Evolutionary conservation across 2,888 invertebrate genomes (phyloP).

Genomic region (Petrophora chlorosata): DNA sequence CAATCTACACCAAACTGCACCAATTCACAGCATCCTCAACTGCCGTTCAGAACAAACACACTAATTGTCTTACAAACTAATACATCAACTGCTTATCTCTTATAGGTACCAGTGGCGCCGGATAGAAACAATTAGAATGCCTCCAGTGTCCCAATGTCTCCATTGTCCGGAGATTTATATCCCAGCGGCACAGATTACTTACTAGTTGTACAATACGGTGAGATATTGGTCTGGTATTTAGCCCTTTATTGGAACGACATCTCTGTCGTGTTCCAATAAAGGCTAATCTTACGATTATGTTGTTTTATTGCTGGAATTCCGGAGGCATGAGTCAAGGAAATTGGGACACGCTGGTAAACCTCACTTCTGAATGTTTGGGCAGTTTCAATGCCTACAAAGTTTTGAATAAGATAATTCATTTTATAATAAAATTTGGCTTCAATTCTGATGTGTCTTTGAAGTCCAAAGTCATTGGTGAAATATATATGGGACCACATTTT

Average conservation of each 20-base stretch:
- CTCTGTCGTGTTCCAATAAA: no score
- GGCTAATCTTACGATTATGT: no score
- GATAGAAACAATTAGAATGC: slow-evolving; percentile 47
- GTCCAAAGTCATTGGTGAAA: no score
- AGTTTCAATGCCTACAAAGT: no score
- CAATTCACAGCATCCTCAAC: neutral
- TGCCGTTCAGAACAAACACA: slow-evolving; percentile 45
- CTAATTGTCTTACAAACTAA: slow-evolving; percentile 70
- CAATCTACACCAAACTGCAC: neutral
- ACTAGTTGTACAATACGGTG: slow-evolving; percentile 7
- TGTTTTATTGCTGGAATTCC: slow-evolving; percentile 6
- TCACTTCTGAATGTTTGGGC: no score
- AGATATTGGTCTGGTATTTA: slow-evolving; percentile 27
- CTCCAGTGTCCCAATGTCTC: slow-evolving; percentile 37
- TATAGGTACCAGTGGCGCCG: slow-evolving; percentile 42
- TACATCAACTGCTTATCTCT: slow-evolving; percentile 65
- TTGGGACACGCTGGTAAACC: no score
- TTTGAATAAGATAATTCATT: no score
- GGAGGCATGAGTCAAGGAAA: slow-evolving; percentile 9
- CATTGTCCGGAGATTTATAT: slow-evolving; percentile 28
- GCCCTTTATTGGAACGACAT: slow-evolving; percentile 19
- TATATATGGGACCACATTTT: no score
- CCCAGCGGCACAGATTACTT: no score
- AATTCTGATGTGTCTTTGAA: no score
- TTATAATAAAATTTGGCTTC: no score